Evolutionary conservation across 2,797 vertebrate species (phyloP).

Genomic region (Setipinna tenuifilis): DNA sequence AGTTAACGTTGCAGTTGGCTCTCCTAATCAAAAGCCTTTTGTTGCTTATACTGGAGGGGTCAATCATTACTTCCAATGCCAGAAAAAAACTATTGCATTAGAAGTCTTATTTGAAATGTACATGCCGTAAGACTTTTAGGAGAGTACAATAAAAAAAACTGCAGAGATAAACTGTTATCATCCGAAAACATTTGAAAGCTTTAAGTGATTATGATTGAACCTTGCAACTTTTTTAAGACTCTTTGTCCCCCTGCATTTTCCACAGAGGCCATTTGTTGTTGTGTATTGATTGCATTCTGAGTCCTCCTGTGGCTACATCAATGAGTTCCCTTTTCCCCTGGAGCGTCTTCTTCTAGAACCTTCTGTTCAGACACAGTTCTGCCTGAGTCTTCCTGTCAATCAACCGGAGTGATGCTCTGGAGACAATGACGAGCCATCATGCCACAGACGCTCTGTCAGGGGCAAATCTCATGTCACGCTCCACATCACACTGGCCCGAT

Average conservation of each 20-base stretch:
- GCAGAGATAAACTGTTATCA: not conserved
- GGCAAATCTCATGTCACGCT: constrained; percentile 43
- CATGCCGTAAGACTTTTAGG: not conserved
- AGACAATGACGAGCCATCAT: constrained; percentile 20
- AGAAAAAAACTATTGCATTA: not conserved
- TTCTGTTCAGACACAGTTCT: not conserved
- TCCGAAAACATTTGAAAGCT: not conserved
- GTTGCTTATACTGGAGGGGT: not conserved
- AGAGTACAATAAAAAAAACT: not conserved
- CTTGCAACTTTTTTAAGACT: not conserved
- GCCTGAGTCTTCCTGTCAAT: constrained; percentile 15
- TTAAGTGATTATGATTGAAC: not conserved
- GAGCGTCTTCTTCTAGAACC: not conserved
- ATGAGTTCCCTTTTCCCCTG: not conserved
- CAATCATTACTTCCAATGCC: not conserved
- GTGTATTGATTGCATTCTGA: constrained; percentile 11
- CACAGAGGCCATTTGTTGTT: not conserved
- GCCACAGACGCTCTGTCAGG: constrained; percentile 24
- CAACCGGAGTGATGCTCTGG: not conserved
- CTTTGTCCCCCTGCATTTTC: not conserved
- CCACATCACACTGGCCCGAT: constrained; percentile 35
- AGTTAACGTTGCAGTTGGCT: not conserved
- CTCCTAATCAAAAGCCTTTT: not conserved
- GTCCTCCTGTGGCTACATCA: constrained; percentile 2
- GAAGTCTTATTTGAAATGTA: not conserved